Evolutionary conservation across 2,888 invertebrate species (phyloP).

Genomic region (Chaetoderma sp.): DNA sequence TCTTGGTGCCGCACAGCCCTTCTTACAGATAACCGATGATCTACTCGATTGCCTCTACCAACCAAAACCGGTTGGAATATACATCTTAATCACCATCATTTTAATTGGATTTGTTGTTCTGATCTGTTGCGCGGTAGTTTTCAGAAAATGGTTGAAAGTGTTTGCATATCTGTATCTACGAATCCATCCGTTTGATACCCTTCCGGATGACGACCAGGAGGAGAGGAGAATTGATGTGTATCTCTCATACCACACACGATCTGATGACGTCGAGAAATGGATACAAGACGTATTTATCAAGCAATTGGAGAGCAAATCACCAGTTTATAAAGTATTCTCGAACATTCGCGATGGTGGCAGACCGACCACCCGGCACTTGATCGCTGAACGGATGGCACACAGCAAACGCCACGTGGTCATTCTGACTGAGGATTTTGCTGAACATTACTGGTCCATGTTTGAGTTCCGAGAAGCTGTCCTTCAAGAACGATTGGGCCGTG

Average conservation of each 20-base stretch:
- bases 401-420: neutral
- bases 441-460: neutral
- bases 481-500: neutral
- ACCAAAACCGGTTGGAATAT: neutral
- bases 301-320: neutral
- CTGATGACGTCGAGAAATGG: neutral
- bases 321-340: neutral
- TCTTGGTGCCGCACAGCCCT: neutral
- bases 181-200: neutral
- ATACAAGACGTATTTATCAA: neutral
- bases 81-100: neutral
- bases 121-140: neutral
- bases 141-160: slow-evolving; percentile 1
- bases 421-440: neutral
- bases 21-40: neutral
- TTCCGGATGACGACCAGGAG: neutral
- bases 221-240: neutral
- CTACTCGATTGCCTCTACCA: neutral
- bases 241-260: neutral
- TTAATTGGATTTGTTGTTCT: neutral
- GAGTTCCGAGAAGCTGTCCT: neutral
- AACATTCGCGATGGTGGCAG: neutral
- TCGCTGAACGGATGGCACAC: neutral
- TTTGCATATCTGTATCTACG: neutral
- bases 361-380: neutral